Evolutionary conservation across 2,113 vertebrate genomes (phyloP).

Genomic region (Paramisgurnus dabryanus): DNA sequence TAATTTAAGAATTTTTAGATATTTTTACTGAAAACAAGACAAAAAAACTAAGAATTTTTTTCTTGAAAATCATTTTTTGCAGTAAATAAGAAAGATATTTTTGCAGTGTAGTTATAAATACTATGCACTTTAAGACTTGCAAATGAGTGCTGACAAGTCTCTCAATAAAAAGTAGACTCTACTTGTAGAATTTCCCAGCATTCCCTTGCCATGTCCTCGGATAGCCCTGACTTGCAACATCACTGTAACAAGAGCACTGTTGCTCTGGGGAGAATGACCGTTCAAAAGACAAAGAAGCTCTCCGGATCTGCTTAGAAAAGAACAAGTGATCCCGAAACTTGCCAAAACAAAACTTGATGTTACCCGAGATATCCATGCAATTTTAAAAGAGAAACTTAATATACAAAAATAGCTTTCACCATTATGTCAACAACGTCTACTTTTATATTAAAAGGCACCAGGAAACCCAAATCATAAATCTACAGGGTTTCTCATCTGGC

Average conservation of each 20-base stretch:
- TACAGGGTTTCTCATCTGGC: not conserved
- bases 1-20: too few species aligned
- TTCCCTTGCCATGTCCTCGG: slow-evolving; percentile 7
- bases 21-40: too few species aligned
- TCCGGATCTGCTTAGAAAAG: not conserved
- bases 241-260: slow-evolving; percentile 2
- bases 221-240: slow-evolving; percentile 12
- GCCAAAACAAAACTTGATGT: slow-evolving; percentile 5
- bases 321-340: not conserved
- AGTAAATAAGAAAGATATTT: too few species aligned
- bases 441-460: not conserved
- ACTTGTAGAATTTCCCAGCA: not conserved
- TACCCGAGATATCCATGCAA: not conserved
- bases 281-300: slow-evolving; percentile 3
- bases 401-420: not conserved
- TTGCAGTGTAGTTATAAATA: too few species aligned
- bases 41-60: too few species aligned
- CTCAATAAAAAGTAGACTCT: too few species aligned
- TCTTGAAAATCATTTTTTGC: too few species aligned
- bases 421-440: not conserved
- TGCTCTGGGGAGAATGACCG: not conserved
- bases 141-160: too few species aligned
- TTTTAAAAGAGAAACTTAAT: not conserved
- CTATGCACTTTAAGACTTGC: too few species aligned
- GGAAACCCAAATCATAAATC: not conserved